Base-by-base conservation (phyloP, 1,140 invertebrate genomes). In the Monomorium pharaonis region DNA sequence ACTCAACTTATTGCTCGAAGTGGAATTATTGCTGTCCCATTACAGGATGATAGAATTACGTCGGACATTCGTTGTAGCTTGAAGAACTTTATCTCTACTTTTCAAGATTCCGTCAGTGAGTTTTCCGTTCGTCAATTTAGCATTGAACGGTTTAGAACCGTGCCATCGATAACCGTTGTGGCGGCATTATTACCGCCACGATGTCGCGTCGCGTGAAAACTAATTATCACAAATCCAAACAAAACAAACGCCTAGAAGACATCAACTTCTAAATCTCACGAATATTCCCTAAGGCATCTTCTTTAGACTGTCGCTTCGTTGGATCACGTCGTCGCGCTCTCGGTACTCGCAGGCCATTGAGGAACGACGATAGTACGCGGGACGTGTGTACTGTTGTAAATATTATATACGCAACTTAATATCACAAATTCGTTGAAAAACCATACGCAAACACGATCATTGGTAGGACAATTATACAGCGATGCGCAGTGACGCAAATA, bases 371-470 rank as follows among this genome's bases (percentile, higher is more conserved):
- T 67, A 16, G 51, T 33, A 67, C 65, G 54, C 49, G 62, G 16
- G 27, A 74, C 51, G 42, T 81, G 51, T 54, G 49, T 51, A 27
- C 37, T 49, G 44, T 4, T 74, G 70, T 65, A 47, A 47, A 47
- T 74, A n/a, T n/a, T n/a, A n/a, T n/a, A 88, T 44, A 85, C 49
- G 47, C 65, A 93, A 92, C 89, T 91, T 92, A 93, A 94, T 94
- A 94, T 94, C 93, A 95, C 92, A 95, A 94, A 94, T 60, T 92
- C 65, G 91, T 89, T 62, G 87, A 88, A 85, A 93, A 94, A 94
- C 90, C 87, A 93, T 92, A 92, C 89, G 88, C 88, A 92, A 91
- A 91, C 90, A 93, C 90, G 89, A 91, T 92, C 70, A 74, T 80
- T 69, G 84, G 77, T 93, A 91, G 91, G 91, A 94, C 91, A 94